These are phyloP conservation scores for Argyrosomus japonicus DNA, from an alignment of 2,113 vertebrate genomes.

Conservation along the genomic window DNA sequence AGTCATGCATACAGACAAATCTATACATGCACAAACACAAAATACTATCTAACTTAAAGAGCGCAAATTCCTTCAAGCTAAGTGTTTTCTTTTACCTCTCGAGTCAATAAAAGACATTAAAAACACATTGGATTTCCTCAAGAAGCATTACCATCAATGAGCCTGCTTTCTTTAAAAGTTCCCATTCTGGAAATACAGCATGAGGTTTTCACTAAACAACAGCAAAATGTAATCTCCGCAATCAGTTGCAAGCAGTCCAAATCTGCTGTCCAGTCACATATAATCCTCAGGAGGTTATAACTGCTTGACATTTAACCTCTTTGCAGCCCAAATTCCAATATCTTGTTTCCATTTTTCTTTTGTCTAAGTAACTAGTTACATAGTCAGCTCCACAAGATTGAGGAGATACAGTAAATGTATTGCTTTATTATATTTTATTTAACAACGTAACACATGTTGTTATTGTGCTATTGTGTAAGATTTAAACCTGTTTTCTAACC, in stretches of 20 bases:
- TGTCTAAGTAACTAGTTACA: too few species aligned
- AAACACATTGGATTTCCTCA: background rate
- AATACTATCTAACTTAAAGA: background rate
- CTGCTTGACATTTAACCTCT: background rate
- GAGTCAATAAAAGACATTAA: background rate
- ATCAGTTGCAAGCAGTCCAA: background rate
- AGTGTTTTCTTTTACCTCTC: background rate
- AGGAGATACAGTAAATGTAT: too few species aligned
- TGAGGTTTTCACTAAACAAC: background rate
- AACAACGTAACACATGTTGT: background rate
- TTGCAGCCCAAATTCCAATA: background rate
- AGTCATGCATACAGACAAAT: slow-evolving; percentile 19
- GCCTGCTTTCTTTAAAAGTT: background rate
- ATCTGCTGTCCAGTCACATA: background rate
- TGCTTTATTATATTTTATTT: too few species aligned
- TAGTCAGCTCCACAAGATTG: too few species aligned
- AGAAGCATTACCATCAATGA: background rate
- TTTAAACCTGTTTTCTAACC: background rate
- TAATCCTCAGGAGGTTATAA: background rate
- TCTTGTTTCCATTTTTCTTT: background rate
- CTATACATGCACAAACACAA: background rate
- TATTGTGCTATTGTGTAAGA: background rate
- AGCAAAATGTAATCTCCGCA: background rate
- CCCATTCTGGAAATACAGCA: background rate
- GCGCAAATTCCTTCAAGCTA: background rate